Evolutionary conservation across 2,113 vertebrate species (phyloP).

Genomic region (Rhynchomys soricoides): DNA sequence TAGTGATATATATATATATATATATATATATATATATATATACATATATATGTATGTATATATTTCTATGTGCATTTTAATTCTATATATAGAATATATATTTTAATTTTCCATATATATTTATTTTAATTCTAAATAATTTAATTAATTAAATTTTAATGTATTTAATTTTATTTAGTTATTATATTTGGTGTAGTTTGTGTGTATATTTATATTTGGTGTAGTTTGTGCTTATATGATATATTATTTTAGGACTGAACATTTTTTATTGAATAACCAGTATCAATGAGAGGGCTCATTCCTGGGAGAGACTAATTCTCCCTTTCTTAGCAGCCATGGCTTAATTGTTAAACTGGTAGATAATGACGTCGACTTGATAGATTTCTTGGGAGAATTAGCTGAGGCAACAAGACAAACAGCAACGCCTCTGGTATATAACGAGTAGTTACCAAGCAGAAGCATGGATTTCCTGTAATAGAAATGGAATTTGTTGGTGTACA

Average conservation of each 20-base stretch:
- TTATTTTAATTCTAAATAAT: too few relatives aligned
- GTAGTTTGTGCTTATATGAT: neutral
- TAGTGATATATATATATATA: neutral
- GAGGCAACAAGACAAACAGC: neutral
- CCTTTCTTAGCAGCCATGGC: neutral
- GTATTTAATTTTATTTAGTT: too few relatives aligned
- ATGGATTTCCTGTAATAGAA: neutral
- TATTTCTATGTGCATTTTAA: too few relatives aligned
- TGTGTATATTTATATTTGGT: neutral
- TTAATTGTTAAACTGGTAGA: conserved; percentile 30
- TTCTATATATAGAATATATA: too few relatives aligned
- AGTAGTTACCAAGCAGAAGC: neutral
- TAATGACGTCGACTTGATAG: neutral
- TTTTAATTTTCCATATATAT: too few relatives aligned
- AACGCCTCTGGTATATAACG: neutral
- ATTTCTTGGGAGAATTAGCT: neutral
- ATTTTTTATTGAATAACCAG: neutral
- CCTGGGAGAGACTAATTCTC: neutral
- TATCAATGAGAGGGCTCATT: neutral
- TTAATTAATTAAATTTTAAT: too few relatives aligned
- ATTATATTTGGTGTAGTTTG: neutral
- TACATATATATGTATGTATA: too few relatives aligned
- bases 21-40: neutral
- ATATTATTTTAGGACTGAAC: neutral
- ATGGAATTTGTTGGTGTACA: neutral